Evolutionary conservation across 2,888 invertebrate species (phyloP).

Genomic region (Clepsis dumicolana): DNA sequence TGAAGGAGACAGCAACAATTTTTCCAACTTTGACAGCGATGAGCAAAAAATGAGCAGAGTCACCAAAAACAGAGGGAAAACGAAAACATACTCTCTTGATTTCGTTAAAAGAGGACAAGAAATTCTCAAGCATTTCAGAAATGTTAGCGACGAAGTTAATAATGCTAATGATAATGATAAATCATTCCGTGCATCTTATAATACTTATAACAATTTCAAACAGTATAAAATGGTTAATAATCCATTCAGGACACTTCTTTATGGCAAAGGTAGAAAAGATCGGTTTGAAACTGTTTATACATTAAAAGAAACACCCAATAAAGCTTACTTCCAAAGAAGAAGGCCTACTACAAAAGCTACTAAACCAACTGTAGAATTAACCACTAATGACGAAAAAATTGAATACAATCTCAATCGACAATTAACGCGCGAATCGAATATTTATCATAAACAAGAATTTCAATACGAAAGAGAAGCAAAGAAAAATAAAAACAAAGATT

Average conservation of each 20-base stretch:
- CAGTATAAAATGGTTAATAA: not conserved
- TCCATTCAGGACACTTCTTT: conserved; percentile 2
- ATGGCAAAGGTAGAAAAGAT: not conserved
- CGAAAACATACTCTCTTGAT: not conserved
- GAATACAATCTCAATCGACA: not conserved
- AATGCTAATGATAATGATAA: not conserved
- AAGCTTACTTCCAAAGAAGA: not conserved
- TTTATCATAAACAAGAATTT: not conserved
- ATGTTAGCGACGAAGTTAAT: not conserved
- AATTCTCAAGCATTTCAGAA: not conserved
- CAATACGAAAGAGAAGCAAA: not conserved
- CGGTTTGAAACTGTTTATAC: not conserved
- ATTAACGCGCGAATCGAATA: not conserved
- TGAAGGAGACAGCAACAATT: not conserved
- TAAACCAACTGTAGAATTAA: not conserved
- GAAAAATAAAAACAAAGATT: not conserved
- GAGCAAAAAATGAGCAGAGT: not conserved
- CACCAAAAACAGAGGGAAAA: not conserved
- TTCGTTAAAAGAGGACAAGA: not conserved
- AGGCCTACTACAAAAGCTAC: not conserved
- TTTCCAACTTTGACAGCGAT: not conserved
- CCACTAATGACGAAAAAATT: not conserved
- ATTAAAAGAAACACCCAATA: not conserved
- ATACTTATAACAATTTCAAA: not conserved
- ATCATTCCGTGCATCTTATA: not conserved